Percentiles rank a stretch among this genome's conserved stretches.
phyloP scores from a whole-genome alignment of 1,140 invertebrate genomes.

The Rhysida immarginata region DNA sequence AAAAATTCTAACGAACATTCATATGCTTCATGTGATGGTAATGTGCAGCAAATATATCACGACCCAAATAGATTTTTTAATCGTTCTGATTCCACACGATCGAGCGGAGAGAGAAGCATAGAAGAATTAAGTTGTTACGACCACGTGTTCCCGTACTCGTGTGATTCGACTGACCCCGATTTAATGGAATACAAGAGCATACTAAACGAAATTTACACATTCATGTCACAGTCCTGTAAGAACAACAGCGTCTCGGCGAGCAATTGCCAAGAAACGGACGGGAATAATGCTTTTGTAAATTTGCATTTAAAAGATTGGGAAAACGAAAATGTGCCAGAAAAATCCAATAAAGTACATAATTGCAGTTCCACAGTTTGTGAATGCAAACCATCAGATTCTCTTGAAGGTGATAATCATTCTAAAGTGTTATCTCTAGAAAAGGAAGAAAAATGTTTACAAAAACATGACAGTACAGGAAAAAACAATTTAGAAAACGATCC shows the following conservation, averaged over 20 bases:
- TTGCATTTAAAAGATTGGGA: no score
- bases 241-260: neutral
- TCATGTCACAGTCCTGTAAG: neutral
- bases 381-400: neutral
- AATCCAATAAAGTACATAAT: neutral
- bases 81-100: conserved; percentile 16
- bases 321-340: neutral
- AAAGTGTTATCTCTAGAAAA: neutral
- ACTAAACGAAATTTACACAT: neutral
- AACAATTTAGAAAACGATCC: neutral
- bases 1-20: no score
- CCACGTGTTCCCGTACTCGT: neutral
- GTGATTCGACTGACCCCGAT: neutral
- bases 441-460: neutral
- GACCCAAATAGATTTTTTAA: conserved; percentile 6
- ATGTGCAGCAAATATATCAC: neutral
- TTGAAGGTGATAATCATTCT: neutral
- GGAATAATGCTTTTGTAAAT: neutral
- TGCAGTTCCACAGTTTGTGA: neutral
- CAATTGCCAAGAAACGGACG: neutral
- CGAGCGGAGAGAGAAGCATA: conserved; percentile 18
- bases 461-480: neutral
- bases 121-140: conserved; percentile 16
- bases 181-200: neutral
- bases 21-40: no score